These are phyloP conservation scores for Microhierax caerulescens DNA, from an alignment of 2,797 vertebrate species.

Conservation along the genomic window DNA sequence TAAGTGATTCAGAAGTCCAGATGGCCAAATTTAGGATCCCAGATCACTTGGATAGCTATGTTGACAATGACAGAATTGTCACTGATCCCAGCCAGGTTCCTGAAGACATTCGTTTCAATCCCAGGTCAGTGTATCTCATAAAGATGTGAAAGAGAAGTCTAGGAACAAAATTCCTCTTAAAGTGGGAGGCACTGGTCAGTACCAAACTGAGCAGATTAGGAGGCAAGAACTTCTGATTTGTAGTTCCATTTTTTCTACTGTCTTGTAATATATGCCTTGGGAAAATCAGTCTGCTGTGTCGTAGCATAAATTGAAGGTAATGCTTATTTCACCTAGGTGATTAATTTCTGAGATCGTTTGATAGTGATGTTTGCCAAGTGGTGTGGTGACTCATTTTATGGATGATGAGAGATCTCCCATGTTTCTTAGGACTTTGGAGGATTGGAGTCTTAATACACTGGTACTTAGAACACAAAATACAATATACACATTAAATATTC, in stretches of 20 bases:
- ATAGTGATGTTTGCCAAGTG: neutral
- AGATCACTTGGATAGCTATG: constrained; percentile 55
- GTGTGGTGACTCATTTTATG: neutral
- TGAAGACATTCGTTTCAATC: constrained; percentile 70
- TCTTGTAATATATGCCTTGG: neutral
- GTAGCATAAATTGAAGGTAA: neutral
- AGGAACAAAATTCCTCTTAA: neutral
- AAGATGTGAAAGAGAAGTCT: neutral
- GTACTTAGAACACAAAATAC: neutral
- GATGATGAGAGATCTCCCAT: neutral
- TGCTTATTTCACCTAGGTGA: neutral
- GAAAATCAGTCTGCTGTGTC: neutral
- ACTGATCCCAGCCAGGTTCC: constrained; percentile 66
- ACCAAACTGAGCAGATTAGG: neutral
- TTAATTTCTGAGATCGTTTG: neutral
- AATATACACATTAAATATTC: neutral
- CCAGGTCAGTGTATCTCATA: constrained; percentile 60
- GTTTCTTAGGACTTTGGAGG: neutral
- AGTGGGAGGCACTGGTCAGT: neutral
- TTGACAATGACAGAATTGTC: constrained; percentile 70
- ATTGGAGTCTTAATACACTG: neutral
- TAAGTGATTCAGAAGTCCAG: constrained; percentile 80
- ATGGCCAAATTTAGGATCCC: constrained; percentile 78
- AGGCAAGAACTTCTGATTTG: neutral
- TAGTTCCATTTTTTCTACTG: neutral